These are phyloP conservation scores for Cheilosia vernalis DNA, from an alignment of 2,888 invertebrate genomes.

Conservation along the genomic window DNA sequence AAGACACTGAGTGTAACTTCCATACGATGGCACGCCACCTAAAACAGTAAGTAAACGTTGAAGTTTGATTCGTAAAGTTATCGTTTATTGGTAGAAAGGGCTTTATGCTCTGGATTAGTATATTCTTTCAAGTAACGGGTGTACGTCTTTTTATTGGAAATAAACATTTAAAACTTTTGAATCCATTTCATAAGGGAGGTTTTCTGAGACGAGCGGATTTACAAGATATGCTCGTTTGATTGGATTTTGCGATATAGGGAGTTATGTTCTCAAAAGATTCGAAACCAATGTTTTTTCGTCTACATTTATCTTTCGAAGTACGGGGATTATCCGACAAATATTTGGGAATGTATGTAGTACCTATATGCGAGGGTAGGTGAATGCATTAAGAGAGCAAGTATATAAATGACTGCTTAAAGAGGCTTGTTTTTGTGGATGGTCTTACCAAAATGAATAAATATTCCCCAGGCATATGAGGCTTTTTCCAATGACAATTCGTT, in stretches of 20 bases:
- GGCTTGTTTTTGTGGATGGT: too few relatives aligned
- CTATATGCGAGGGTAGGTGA: too few relatives aligned
- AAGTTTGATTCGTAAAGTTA: conserved; percentile 24
- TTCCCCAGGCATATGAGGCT: too few relatives aligned
- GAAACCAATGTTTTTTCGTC: not conserved
- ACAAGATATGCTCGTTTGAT: not conserved
- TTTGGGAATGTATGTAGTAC: too few relatives aligned
- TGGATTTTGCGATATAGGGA: not conserved
- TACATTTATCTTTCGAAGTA: not conserved
- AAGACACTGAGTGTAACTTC: not conserved
- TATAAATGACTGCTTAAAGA: too few relatives aligned
- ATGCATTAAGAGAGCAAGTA: too few relatives aligned
- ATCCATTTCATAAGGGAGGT: not conserved
- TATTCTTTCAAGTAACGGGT: not conserved
- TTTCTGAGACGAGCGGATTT: not conserved
- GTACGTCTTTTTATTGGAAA: not conserved
- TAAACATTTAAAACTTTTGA: not conserved
- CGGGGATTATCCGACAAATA: not conserved
- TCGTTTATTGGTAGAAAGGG: conserved; percentile 13
- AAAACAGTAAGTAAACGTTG: not conserved
- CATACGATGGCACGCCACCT: not conserved
- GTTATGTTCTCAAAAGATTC: not conserved
- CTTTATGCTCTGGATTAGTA: not conserved
- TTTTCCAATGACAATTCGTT: too few relatives aligned
- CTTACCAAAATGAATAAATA: too few relatives aligned